A percentile compares a stretch with the other conserved stretches of the same genome.
Conservation (phyloP, 2,797 vertebrate species). For the Lithobates pipiens region DNA sequence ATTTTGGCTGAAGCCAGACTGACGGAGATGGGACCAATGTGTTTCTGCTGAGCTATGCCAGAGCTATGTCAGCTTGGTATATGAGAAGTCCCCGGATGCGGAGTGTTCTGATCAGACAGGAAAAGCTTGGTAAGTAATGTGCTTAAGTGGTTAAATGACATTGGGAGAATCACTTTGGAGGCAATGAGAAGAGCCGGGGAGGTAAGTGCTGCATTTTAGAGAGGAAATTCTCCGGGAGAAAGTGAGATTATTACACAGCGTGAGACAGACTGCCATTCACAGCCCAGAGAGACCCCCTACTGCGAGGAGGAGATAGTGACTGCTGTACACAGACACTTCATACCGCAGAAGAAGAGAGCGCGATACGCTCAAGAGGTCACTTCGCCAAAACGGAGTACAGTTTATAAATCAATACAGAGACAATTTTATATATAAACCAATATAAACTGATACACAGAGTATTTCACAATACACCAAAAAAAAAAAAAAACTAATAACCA, state of each 20-base stretch:
- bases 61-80: background rate
- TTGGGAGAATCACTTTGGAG: slow-evolving; percentile 42
- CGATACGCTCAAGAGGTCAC: too few species aligned
- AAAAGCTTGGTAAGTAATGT: slow-evolving; percentile 32
- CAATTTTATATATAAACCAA: too few species aligned
- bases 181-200: slow-evolving; percentile 16
- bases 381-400: too few species aligned
- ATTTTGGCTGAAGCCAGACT: background rate
- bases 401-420: too few species aligned
- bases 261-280: slow-evolving; percentile 18
- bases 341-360: too few species aligned
- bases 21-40: background rate
- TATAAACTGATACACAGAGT: too few species aligned
- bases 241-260: slow-evolving; percentile 36
- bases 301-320: slow-evolving; percentile 1
- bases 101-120: slow-evolving; percentile 3
- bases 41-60: background rate
- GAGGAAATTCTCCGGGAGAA: slow-evolving; percentile 25
- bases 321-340: background rate
- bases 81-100: background rate
- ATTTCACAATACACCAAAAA: too few species aligned
- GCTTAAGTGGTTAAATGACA: slow-evolving; percentile 53
- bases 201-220: slow-evolving; percentile 46
- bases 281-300: background rate
- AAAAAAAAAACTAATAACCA: too few species aligned